These are phyloP conservation scores for Micromussa lordhowensis DNA, from an alignment of 92 coral and sea anemone genomes.

Conservation along the genomic window DNA sequence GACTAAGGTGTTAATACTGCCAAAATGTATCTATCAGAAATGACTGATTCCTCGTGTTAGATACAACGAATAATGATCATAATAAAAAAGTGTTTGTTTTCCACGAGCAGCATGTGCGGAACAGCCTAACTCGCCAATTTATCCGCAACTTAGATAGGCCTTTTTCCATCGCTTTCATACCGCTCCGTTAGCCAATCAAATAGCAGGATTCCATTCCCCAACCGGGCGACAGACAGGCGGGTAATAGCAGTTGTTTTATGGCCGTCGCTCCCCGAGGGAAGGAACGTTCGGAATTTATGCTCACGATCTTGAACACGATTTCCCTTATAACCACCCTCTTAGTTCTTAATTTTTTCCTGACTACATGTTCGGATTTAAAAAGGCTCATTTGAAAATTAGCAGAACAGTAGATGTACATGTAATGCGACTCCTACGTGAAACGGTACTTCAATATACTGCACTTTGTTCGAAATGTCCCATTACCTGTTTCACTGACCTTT, in stretches of 20 bases:
- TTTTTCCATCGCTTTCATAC: not conserved
- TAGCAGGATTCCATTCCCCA: not conserved
- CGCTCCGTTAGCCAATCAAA: not conserved
- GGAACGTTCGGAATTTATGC: not conserved
- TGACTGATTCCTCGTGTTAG: not conserved
- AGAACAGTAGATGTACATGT: not conserved
- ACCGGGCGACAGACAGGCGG: not conserved
- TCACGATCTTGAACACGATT: constrained; percentile 8
- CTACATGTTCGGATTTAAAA: not conserved
- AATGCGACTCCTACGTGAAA: not conserved
- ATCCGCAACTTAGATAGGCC: not conserved
- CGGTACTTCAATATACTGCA: not conserved
- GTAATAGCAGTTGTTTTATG: not conserved
- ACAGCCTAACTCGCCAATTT: not conserved
- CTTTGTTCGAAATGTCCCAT: not conserved
- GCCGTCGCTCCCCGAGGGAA: not conserved
- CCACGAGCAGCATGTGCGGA: not conserved
- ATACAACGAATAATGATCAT: too few species aligned
- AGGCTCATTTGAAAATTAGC: not conserved
- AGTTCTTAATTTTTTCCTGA: not conserved
- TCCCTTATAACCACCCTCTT: constrained; percentile 10
- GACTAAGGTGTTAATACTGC: too few species aligned
- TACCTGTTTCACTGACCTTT: not conserved
- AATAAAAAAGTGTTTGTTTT: too few species aligned
- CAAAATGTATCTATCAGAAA: not conserved